Evolutionary conservation across 2,888 invertebrate genomes (phyloP).

Genomic region (Cephus pulcher): DNA sequence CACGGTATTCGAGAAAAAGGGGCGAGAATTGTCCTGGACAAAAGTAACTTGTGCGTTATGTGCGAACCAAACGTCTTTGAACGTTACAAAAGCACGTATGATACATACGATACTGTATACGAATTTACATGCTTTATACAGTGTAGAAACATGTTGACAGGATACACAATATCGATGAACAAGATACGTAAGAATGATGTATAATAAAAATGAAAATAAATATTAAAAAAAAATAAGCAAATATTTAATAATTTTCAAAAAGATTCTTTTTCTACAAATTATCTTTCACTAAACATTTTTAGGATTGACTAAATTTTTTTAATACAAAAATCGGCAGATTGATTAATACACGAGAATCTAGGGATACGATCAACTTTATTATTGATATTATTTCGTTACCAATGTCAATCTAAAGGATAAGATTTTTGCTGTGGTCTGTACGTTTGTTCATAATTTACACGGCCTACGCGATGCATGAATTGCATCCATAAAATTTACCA

Average conservation of each 20-base stretch:
- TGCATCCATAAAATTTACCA: constrained; percentile 44
- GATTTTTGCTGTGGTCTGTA: constrained; percentile 41
- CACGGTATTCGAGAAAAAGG: constrained; percentile 9
- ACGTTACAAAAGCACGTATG: neutral
- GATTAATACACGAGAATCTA: neutral
- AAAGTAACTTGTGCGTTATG: neutral
- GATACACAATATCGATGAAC: neutral
- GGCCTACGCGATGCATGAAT: constrained; percentile 55
- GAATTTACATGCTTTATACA: neutral
- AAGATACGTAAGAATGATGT: neutral
- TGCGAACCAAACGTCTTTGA: neutral
- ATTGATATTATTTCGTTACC: neutral
- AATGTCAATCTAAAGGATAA: neutral
- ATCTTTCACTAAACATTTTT: neutral
- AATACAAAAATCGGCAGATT: too few species aligned
- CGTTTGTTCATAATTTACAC: constrained; percentile 54
- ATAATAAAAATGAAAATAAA: neutral
- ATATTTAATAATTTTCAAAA: too few species aligned
- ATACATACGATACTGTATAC: neutral
- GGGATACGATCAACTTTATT: neutral
- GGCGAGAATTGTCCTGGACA: constrained; percentile 6
- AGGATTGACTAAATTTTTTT: neutral
- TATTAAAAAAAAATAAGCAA: neutral
- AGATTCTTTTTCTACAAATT: neutral
- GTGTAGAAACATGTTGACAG: neutral